Conservation (phyloP, 2,113 vertebrate species). For the Malurus cyaneus region DNA sequence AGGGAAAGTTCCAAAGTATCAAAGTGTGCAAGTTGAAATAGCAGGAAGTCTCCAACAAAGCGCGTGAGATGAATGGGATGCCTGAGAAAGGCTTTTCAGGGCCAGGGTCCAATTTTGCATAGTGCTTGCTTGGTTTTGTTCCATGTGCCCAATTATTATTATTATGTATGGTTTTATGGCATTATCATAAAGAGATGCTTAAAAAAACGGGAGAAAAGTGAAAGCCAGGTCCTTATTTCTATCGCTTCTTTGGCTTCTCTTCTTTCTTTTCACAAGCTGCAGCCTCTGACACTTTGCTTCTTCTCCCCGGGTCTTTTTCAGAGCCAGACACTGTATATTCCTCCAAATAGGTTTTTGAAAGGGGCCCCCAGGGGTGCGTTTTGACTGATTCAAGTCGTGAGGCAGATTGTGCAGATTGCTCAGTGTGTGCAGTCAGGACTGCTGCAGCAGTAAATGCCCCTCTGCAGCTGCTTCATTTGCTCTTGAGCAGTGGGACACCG, state of each 20-base stretch:
- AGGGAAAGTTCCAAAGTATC: background rate
- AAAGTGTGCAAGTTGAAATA: background rate
- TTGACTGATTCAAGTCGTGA: conserved; percentile 14
- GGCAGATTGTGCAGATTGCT: conserved; percentile 64
- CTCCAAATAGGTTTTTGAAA: conserved; percentile 45
- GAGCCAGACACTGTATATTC: conserved; percentile 5
- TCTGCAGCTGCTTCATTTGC: conserved; percentile 57
- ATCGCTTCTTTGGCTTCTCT: background rate
- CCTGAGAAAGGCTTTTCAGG: background rate
- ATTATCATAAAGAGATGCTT: background rate
- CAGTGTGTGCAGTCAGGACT: conserved; percentile 34
- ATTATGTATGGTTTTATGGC: background rate
- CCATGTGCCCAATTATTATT: conserved; percentile 26
- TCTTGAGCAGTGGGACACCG: conserved; percentile 38
- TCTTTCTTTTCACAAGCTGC: background rate
- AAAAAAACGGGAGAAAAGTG: background rate
- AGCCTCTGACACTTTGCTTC: background rate
- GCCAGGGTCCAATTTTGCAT: conserved; percentile 39
- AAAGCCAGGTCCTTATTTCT: background rate
- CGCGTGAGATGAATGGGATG: background rate
- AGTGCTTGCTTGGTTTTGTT: conserved; percentile 43
- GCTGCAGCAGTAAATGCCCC: conserved; percentile 40
- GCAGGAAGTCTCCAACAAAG: conserved; percentile 21
- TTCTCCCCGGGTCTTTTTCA: background rate
- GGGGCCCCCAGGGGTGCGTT: conserved; percentile 36